Base-by-base conservation (phyloP, 1,140 invertebrate genomes). In the Polypedilum vanderplanki region DNA sequence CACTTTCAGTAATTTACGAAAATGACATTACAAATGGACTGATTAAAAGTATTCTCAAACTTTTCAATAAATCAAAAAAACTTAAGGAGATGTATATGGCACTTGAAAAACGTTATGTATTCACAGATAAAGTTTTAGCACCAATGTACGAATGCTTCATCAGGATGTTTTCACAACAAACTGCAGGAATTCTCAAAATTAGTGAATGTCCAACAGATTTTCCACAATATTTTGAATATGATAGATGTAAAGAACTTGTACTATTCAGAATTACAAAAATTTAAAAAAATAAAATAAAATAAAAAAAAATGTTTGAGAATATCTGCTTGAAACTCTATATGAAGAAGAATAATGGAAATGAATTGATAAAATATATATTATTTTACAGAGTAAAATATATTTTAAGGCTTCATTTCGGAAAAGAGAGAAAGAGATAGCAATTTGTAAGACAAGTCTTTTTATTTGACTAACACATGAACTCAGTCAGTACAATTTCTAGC, bases 121-220 rank as follows among this genome's bases (percentile, higher is more conserved):
- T 95, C 78, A 94, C 92, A 4, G 81, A 93, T 75, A 85, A 87
- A 1, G 91, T 94, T 78, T 86, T 92, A 22, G 92, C 93, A 3
- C 93, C 93, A 0, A 93, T 92, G 84, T 95, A 91, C 78, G 92
- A 94, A 78, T 90, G 92, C 83, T 95, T 94, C 83, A 80, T 91
- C 10, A 84, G 86, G 7, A 83, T 87, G 73, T 79, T 93, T 8
- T 81, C 85, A 46, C 81, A 85, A 76, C 79, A 85, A 57, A 85
- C 85, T 76, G 80, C 79, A 73, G 80, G 84, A 74, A 82, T 82
- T 75, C 75, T 81, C 7, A 82, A 84, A 76, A 78, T 83, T 17
- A 78, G n/a, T 22, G 65, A 70, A 22, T 70, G 17, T 7, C 87
- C 1, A 3, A 81, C 89, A n/a, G 87, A 92, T 80, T 94, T 94